A percentile compares a stretch with the other conserved stretches of the same genome.
These are phyloP conservation scores for Cardiocondyla obscurior DNA, from an alignment of 1,140 invertebrate species.

Conservation along the genomic window DNA sequence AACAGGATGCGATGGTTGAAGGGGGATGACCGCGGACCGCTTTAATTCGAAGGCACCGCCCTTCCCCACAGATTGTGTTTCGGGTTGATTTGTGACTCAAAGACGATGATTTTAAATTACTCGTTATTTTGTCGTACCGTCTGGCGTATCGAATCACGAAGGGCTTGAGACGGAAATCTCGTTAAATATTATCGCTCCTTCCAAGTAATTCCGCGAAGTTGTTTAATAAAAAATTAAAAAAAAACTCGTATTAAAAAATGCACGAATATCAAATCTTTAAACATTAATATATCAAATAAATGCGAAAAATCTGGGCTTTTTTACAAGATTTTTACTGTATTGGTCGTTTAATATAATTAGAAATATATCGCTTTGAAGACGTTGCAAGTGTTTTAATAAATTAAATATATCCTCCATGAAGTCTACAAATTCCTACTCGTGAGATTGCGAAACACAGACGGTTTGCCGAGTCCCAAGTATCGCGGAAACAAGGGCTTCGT, in stretches of 20 bases:
- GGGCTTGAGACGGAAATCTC: not conserved
- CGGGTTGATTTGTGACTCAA: slow-evolving; percentile 72
- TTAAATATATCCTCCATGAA: too few relatives aligned
- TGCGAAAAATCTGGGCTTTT: too few relatives aligned
- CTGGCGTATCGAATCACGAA: slow-evolving; percentile 51
- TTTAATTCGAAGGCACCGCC: slow-evolving; percentile 60
- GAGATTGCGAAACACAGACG: slow-evolving; percentile 1
- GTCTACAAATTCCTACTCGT: slow-evolving; percentile 29
- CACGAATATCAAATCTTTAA: too few relatives aligned
- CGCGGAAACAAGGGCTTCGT: not conserved
- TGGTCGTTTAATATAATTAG: not conserved
- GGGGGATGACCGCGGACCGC: slow-evolving; percentile 25
- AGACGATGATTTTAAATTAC: slow-evolving; percentile 62
- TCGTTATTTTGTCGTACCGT: slow-evolving; percentile 63
- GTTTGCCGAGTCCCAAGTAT: not conserved
- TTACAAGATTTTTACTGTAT: too few relatives aligned
- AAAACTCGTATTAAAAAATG: not conserved
- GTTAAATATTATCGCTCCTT: not conserved
- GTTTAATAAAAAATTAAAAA: not conserved
- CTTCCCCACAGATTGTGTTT: slow-evolving; percentile 45
- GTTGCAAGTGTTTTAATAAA: too few relatives aligned
- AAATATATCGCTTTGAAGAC: not conserved
- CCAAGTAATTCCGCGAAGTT: not conserved
- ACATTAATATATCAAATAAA: too few relatives aligned
- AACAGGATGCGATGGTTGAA: slow-evolving; percentile 62